phyloP scores from a whole-genome alignment of 1,140 invertebrate species.

The Ooceraea biroi region DNA sequence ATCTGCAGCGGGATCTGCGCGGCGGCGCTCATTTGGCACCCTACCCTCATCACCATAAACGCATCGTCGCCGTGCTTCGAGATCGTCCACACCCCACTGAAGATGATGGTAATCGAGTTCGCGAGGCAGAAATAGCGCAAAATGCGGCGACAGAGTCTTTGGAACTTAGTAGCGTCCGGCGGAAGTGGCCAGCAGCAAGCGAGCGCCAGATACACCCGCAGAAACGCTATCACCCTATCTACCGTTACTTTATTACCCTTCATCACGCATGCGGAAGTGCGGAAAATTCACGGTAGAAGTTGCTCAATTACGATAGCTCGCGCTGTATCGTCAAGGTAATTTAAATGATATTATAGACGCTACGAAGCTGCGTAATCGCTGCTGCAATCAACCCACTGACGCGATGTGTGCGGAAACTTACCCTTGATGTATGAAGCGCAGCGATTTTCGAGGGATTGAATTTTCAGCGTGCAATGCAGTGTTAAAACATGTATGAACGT shows the following conservation, averaged over 20 bases:
- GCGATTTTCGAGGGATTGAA: not conserved
- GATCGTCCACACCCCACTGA: conserved; percentile 32
- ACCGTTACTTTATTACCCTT: conserved; percentile 28
- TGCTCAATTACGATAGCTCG: not conserved
- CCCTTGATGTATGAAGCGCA: not conserved
- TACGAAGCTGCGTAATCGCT: no score
- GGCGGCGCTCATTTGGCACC: conserved; percentile 40
- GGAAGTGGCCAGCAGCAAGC: conserved; percentile 65
- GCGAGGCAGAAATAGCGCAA: conserved; percentile 34
- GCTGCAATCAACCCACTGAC: not conserved
- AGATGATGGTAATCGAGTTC: not conserved
- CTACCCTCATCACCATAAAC: conserved; percentile 35
- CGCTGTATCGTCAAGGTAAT: conserved; percentile 16
- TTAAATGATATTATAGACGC: conserved; percentile 10
- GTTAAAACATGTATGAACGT: not conserved
- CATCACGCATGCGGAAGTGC: not conserved
- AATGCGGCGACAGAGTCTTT: conserved; percentile 5
- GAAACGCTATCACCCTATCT: conserved; percentile 57
- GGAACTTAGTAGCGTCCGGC: not conserved
- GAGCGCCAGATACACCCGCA: conserved; percentile 48
- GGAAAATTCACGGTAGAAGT: conserved; percentile 10
- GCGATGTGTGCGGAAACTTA: no score
- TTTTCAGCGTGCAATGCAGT: not conserved
- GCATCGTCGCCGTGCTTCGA: conserved; percentile 33
- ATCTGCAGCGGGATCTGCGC: conserved; percentile 62